A percentile compares a stretch with the other conserved stretches of the same genome.
These are phyloP conservation scores for Parasteatoda lunata DNA, from an alignment of 2,888 invertebrate genomes.

Conservation along the genomic window DNA sequence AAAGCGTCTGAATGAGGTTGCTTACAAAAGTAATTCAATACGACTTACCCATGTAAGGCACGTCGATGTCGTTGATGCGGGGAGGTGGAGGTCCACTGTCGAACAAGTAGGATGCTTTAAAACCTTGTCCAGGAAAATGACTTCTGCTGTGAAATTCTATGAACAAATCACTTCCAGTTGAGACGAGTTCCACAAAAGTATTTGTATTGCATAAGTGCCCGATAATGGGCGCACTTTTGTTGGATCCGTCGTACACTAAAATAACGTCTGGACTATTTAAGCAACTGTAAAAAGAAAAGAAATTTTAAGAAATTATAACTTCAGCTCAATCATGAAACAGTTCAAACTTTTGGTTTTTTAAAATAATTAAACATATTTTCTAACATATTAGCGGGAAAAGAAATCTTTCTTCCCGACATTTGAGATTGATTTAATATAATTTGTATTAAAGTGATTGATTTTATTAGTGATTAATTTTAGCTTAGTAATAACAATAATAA, in stretches of 20 bases:
- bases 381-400: too few relatives aligned
- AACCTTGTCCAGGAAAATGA: conserved; percentile 85
- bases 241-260: conserved; percentile 88
- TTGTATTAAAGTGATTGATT: too few relatives aligned
- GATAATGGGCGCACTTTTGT: conserved; percentile 83
- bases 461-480: too few relatives aligned
- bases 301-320: too few relatives aligned
- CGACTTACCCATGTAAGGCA: conserved; percentile 62
- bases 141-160: conserved; percentile 91
- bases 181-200: conserved; percentile 85
- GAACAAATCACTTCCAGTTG: conserved; percentile 86
- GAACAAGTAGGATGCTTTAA: conserved; percentile 79
- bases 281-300: conserved; percentile 79
- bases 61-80: conserved; percentile 62
- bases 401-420: too few relatives aligned
- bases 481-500: too few relatives aligned
- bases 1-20: too few relatives aligned
- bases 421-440: too few relatives aligned
- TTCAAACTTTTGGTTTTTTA: too few relatives aligned
- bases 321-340: too few relatives aligned
- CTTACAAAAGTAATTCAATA: background rate
- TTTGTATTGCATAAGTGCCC: conserved; percentile 88
- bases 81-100: conserved; percentile 63
- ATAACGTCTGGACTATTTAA: conserved; percentile 87
- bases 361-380: too few relatives aligned